phyloP scores from a whole-genome alignment of 2,797 vertebrate genomes.

The Poeciliopsis gracilis region DNA sequence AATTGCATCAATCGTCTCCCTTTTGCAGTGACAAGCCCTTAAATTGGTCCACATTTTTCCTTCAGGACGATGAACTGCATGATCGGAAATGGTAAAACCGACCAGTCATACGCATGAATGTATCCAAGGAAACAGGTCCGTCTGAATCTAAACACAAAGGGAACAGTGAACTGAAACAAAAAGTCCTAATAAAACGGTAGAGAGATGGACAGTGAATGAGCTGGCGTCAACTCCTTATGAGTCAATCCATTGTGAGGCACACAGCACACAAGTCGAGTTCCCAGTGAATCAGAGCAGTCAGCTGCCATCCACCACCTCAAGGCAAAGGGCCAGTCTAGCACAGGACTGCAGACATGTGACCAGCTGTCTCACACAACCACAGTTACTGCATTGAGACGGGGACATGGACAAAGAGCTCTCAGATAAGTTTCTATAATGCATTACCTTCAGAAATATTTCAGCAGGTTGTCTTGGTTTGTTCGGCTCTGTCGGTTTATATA shows the following conservation, averaged over 20 bases:
- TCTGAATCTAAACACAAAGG: slow-evolving; percentile 50
- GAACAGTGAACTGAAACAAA: slow-evolving; percentile 72
- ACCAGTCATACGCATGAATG: slow-evolving; percentile 3
- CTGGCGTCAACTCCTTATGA: slow-evolving; percentile 58
- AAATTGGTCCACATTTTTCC: background rate
- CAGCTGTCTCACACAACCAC: slow-evolving; percentile 62
- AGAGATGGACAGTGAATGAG: slow-evolving; percentile 53
- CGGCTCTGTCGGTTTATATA: slow-evolving; percentile 25
- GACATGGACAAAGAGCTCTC: slow-evolving; percentile 30
- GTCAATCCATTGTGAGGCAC: slow-evolving; percentile 66
- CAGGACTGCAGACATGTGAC: slow-evolving; percentile 73
- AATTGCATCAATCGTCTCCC: no score
- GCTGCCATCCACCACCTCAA: slow-evolving; percentile 75
- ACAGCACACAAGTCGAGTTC: slow-evolving; percentile 63
- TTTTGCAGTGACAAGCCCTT: background rate
- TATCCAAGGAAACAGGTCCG: slow-evolving; percentile 43
- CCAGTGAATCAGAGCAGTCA: slow-evolving; percentile 66
- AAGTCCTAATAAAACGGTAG: slow-evolving; percentile 41
- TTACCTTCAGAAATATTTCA: slow-evolving; percentile 35
- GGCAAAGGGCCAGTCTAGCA: slow-evolving; percentile 65
- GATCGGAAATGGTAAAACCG: background rate
- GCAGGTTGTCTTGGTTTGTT: slow-evolving; percentile 33
- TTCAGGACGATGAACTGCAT: background rate
- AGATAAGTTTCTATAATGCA: slow-evolving; percentile 13
- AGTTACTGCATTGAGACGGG: slow-evolving; percentile 39